These are phyloP conservation scores for Acanthurus lineatus DNA, from an alignment of 2,797 vertebrate genomes.

Conservation along the genomic window DNA sequence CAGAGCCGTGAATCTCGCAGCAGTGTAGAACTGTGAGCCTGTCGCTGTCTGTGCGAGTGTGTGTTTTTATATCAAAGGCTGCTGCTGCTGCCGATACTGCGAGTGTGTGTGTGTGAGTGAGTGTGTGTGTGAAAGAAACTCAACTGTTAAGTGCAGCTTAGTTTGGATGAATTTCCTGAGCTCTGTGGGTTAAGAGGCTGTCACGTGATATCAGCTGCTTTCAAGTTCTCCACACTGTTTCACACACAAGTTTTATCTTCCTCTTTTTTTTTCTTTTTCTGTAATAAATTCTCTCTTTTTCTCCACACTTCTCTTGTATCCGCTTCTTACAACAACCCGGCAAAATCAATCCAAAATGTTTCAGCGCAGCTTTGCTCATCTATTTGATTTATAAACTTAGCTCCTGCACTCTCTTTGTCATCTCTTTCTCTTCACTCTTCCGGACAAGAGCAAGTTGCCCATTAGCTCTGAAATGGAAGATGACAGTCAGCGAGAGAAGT, in stretches of 20 bases:
- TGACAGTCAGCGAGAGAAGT: constrained; percentile 49
- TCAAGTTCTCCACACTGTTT: constrained; percentile 27
- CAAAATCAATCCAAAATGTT: constrained; percentile 46
- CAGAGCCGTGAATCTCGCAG: constrained; percentile 1
- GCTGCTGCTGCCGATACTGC: not conserved
- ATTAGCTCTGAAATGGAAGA: constrained; percentile 54
- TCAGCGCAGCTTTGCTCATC: constrained; percentile 33
- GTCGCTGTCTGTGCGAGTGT: not conserved
- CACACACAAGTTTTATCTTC: constrained; percentile 15
- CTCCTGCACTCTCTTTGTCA: constrained; percentile 16
- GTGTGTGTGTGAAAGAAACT: too few species aligned
- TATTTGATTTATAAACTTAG: constrained; percentile 46
- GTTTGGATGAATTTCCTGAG: constrained; percentile 28
- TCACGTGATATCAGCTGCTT: constrained; percentile 14
- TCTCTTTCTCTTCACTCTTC: constrained; percentile 10
- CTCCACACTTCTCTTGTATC: not conserved
- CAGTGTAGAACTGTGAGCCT: not conserved
- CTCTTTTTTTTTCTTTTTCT: constrained; percentile 3
- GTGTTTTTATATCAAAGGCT: not conserved
- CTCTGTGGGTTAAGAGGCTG: constrained; percentile 21
- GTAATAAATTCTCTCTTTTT: constrained; percentile 26
- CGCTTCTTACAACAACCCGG: constrained; percentile 4
- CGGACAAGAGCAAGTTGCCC: constrained; percentile 26
- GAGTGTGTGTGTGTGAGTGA: not conserved
- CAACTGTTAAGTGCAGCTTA: constrained; percentile 4